These are phyloP conservation scores for Amphimedon queenslandica DNA, from an alignment of 37 sponge, comb jelly and placozoan genomes.

Conservation along the genomic window DNA sequence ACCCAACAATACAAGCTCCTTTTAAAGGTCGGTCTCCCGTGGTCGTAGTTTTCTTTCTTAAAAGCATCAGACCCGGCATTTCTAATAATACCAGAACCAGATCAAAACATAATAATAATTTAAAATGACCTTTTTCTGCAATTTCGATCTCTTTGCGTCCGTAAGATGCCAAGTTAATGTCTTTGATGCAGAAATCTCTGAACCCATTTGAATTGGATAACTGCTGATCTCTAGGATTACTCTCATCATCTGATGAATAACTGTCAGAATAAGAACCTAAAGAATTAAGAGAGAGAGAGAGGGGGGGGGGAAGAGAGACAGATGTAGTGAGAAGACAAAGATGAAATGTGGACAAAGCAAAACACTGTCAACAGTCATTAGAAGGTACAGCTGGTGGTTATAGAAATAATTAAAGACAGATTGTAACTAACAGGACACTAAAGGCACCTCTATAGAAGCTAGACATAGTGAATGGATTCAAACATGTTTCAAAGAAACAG, in stretches of 20 bases:
- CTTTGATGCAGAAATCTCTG: conserved; percentile 69
- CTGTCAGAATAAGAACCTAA: conserved; percentile 20
- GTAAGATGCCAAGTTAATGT: conserved; percentile 36
- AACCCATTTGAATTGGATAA: conserved; percentile 50
- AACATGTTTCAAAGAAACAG: no score
- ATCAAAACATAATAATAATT: background rate
- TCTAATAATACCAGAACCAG: conserved; percentile 25
- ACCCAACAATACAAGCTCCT: conserved; percentile 69
- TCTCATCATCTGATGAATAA: conserved; percentile 33
- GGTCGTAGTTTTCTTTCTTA: conserved; percentile 62
- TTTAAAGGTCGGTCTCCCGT: conserved; percentile 56
- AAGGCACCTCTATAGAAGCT: no score
- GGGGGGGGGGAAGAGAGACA: conserved; percentile 2
- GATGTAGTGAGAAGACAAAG: background rate
- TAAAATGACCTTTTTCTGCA: conserved; percentile 53
- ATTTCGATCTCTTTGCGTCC: conserved; percentile 82
- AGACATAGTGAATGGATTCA: background rate
- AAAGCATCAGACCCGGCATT: conserved; percentile 85
- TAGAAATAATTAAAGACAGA: background rate
- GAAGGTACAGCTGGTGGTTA: background rate
- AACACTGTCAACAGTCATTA: no score
- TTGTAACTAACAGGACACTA: background rate
- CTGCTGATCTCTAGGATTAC: conserved; percentile 17
- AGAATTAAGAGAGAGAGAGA: background rate
- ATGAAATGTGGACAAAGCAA: conserved; percentile 4